Percentiles rank a stretch among this genome's conserved stretches.
phyloP scores from a whole-genome alignment of 2,888 invertebrate genomes.

The Caprella mutica region DNA sequence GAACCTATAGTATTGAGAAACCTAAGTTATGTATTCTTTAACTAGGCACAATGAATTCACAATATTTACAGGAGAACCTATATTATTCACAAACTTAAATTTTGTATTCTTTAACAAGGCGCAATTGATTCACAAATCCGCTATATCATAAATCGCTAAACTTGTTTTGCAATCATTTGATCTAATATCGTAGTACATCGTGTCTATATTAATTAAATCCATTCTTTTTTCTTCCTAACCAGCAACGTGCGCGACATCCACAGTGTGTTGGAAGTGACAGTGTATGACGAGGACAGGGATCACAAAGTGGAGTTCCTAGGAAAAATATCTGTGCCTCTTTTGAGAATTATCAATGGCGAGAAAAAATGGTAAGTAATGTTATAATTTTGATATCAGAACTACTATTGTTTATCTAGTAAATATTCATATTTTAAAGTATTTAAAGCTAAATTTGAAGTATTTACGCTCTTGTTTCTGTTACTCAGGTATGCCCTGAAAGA shows the following conservation, averaged over 20 bases:
- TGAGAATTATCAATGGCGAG: constrained; percentile 76
- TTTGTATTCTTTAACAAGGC: too few species aligned
- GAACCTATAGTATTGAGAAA: too few species aligned
- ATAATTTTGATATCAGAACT: not conserved
- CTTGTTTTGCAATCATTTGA: too few species aligned
- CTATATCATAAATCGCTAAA: too few species aligned
- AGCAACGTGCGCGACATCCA: constrained; percentile 92
- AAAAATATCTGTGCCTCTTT: constrained; percentile 73
- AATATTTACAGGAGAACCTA: too few species aligned
- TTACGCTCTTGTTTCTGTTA: not conserved
- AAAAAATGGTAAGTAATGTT: constrained; percentile 39
- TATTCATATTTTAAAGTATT: not conserved
- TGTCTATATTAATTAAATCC: constrained; percentile 3
- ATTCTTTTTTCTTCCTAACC: constrained; percentile 37
- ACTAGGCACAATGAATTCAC: too few species aligned
- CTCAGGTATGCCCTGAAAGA: constrained; percentile 86
- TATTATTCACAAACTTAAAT: too few species aligned
- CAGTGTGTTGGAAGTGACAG: constrained; percentile 83
- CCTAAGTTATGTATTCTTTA: too few species aligned
- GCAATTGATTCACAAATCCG: too few species aligned
- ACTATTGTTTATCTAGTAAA: too few species aligned
- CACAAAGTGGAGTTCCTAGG: constrained; percentile 97
- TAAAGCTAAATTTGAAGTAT: not conserved
- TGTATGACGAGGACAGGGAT: constrained; percentile 94
- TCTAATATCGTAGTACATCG: too few species aligned